Evolutionary conservation across 2,888 invertebrate species (phyloP), one percentile per base, ranked within the genome.

Genomic region (Branchipolynoe longqiensis): DNA sequence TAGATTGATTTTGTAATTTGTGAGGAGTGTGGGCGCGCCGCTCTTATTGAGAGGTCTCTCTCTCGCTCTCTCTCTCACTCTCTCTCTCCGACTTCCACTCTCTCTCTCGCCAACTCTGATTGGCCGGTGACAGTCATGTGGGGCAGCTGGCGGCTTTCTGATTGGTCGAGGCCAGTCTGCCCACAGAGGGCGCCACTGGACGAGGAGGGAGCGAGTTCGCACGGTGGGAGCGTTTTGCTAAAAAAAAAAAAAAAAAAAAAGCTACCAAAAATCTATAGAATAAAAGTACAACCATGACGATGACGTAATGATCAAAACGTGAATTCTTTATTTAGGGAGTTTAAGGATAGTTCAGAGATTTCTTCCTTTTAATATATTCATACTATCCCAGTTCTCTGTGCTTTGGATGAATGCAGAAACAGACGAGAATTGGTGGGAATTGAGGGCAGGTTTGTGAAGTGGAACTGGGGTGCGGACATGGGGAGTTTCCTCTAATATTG

Each of bases 1-100:
- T 33, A 64, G 64, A 64, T 64, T 64, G 64, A 64, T 64, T 64
- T 64, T 64, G 33, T 64, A 64, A 64, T 64, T 64, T 64, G 31
- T 64, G 64, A 64, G 64, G 64, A 64, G 64, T 31, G 64, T 64
- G 31, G 28, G 28, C 31, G 64, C 64, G 33, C 64, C 64, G 33
- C 28, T 22, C 33, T 1, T 33, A 28, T 31, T 64, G 22, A 31
- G 33, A 33, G 64, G 64, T 33, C 33, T 25, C 33, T 33, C 6
- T 64, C 31, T n/a, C n/a, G n/a, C n/a, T n/a, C n/a, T n/a, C n/a
- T n/a, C n/a, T n/a, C n/a, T n/a, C 33, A 31, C 64, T 12, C 12
- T 33, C 64, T 64, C 33, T 64, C n/a, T 64, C 64, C 33, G 31
- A 64, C 6, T 64, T 12, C n/a, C n/a, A n/a, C n/a, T n/a, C n/a